These are phyloP conservation scores for Acipenser oxyrinchus DNA, from an alignment of 2,797 vertebrate species.

Conservation along the genomic window DNA sequence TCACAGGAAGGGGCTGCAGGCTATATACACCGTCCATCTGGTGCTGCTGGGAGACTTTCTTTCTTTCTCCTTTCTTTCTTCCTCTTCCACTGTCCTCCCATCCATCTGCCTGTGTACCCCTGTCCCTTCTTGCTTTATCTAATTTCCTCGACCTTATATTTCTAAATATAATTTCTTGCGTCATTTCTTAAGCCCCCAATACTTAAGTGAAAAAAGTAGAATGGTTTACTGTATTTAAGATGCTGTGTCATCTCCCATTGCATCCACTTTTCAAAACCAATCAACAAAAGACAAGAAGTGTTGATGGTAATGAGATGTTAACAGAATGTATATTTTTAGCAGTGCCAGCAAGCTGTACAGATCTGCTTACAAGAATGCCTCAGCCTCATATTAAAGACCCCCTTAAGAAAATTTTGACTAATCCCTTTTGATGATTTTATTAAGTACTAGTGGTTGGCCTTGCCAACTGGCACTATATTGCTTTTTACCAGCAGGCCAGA, in stretches of 20 bases:
- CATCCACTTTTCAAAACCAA: constrained; percentile 5
- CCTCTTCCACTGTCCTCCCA: no score
- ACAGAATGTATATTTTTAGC: constrained; percentile 33
- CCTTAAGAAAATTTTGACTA: constrained; percentile 70
- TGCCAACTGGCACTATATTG: constrained; percentile 68
- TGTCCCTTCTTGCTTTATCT: constrained; percentile 19
- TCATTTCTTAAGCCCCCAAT: no score
- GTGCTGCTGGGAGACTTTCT: constrained; percentile 31
- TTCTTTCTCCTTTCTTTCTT: no score
- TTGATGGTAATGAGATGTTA: constrained; percentile 1
- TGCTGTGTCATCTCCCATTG: not conserved
- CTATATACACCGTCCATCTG: constrained; percentile 68
- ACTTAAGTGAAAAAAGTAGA: no score
- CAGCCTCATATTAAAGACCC: constrained; percentile 53
- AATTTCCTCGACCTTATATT: constrained; percentile 22
- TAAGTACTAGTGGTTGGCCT: constrained; percentile 64
- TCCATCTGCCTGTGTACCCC: not conserved
- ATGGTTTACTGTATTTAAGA: no score
- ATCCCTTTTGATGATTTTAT: constrained; percentile 89
- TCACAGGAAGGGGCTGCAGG: constrained; percentile 65
- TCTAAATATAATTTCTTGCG: constrained; percentile 20
- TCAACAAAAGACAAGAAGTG: constrained; percentile 1
- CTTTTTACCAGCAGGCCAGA: constrained; percentile 50
- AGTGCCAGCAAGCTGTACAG: constrained; percentile 36
- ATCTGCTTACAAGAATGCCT: constrained; percentile 39